Base-by-base conservation (phyloP, 2,888 invertebrate genomes). In the Therioaphis trifolii region DNA sequence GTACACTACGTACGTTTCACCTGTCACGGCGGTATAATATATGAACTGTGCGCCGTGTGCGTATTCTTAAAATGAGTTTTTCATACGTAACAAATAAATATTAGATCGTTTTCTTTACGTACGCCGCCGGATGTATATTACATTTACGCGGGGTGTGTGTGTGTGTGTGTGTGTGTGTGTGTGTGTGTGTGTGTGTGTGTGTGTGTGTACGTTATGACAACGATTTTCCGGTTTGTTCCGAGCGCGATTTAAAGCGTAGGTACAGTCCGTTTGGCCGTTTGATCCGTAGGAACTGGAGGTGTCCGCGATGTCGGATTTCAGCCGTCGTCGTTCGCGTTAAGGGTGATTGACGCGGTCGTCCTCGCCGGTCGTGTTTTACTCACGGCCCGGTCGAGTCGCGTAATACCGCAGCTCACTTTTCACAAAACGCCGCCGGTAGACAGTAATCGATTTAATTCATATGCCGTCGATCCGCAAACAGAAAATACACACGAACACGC, bases 61-160 rank as follows among this genome's bases (percentile, higher is more conserved):
- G 35, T 63, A 11, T 9, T 18, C 61, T 43, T 46, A 63, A 61
- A 76, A 76, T 76, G 27, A 46, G 61, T 76, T 76, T 72, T 76
- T 76, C 74, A 74, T 76, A 63, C 18, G 27, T 24, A 12, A 43
- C 61, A 14, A 61, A 61, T 76, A 76, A 61, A 61, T 46, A 43
- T 76, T 61, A 43, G 2, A 63, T 76, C 29, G 46, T 76, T 76
- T 76, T 46, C 15, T 46, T 46, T 21, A 21, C 18, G 21, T 21
- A 11, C 29, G 2, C 14, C 12, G 12, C 4, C 24, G 11, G 58
- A 58, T 24, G 4, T 58, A 12, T 35, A 35, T 7, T n/a, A n/a
- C n/a, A n/a, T n/a, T n/a, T n/a, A n/a, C 35, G 35, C 35, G 35
- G 7, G 35, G 35, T n/a, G 35, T 3, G 35, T 35, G 35, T n/a